Base-by-base conservation (phyloP, 2,113 vertebrate genomes). In the Limnothrissa miodon region DNA sequence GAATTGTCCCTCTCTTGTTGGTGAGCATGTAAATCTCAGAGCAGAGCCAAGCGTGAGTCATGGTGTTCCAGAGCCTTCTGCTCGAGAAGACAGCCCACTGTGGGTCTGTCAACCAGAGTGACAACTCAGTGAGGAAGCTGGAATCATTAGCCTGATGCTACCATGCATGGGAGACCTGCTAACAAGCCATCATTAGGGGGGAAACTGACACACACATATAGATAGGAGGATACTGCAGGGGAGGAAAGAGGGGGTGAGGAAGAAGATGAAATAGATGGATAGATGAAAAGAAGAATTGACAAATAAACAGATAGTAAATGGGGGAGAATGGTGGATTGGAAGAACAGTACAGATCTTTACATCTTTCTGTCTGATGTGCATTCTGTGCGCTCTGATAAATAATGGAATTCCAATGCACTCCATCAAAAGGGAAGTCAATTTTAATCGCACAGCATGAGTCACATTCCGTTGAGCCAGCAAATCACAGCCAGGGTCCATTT, bases 141-240 rank as follows among this genome's bases (percentile, higher is more conserved):
- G 45, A 48, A 85, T 85, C 70, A 85, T 82, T 82, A 82, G 78
- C 46, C 56, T 85, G 80, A 59, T 21, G 29, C 81, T 85, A 62
- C 84, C 80, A 85, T 82, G 46, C 80, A 85, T 82, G 46, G 83
- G 46, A 81, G 78, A 80, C 45, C 70, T 81, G 78, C 51, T 39
- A 59, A 85, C 80, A 82, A 82, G 74, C 25, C 74, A 48, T 82
- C 84, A 85, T 82, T 59, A 82, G 19, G 25, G 45, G 45, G 70
- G 78, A 78, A 85, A 82, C 78, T 82, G 80, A 82, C 83, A 81
- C 66, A 59, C 4, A 25, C 78, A 81, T 51, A 80, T 21, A 51
- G 59, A 66, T 21, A 79, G 62, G 70, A 53, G 78, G 33, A 25
- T 85, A 36, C 29, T 13, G 66, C 4, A 74, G 66, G 33, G 66